Percentiles rank a stretch among this genome's conserved stretches.
Conservation (phyloP, 2,113 vertebrate species). For the Corvus moneduloides region DNA sequence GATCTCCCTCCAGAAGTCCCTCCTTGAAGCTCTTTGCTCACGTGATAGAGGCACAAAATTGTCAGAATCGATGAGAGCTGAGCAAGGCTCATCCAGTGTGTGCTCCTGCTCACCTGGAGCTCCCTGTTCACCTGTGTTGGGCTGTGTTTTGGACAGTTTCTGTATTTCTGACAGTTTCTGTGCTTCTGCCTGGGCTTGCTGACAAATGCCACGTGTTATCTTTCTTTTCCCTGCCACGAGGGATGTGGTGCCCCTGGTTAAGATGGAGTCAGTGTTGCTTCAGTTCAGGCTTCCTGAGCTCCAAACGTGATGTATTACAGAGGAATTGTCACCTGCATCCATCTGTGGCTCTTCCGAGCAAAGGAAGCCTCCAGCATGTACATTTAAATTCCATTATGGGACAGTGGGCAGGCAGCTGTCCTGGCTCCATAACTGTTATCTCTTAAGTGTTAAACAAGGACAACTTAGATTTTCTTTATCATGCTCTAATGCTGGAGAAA, state of each 20-base stretch:
- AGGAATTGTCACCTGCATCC: neutral
- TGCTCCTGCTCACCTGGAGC: neutral
- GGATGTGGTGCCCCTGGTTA: neutral
- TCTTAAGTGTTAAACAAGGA: neutral
- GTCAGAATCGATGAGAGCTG: neutral
- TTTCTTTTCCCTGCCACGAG: neutral
- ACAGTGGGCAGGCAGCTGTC: neutral
- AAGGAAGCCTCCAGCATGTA: neutral
- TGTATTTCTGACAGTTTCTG: neutral
- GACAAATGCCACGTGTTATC: accelerated
- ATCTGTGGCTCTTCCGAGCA: neutral
- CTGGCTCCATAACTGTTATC: neutral
- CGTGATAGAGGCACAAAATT: neutral
- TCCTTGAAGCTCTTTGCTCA: neutral
- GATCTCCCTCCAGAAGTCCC: neutral
- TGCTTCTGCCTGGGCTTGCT: neutral
- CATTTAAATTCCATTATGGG: neutral
- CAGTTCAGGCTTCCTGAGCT: neutral
- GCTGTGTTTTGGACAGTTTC: neutral
- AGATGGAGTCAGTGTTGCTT: neutral
- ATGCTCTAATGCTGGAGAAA: neutral
- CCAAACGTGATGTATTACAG: neutral
- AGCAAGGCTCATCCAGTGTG: neutral
- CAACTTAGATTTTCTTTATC: neutral
- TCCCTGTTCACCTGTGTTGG: neutral